Evolutionary conservation across 2,113 vertebrate species (phyloP), one percentile per base, ranked within the genome.

Genomic region (Cacatua alba): DNA sequence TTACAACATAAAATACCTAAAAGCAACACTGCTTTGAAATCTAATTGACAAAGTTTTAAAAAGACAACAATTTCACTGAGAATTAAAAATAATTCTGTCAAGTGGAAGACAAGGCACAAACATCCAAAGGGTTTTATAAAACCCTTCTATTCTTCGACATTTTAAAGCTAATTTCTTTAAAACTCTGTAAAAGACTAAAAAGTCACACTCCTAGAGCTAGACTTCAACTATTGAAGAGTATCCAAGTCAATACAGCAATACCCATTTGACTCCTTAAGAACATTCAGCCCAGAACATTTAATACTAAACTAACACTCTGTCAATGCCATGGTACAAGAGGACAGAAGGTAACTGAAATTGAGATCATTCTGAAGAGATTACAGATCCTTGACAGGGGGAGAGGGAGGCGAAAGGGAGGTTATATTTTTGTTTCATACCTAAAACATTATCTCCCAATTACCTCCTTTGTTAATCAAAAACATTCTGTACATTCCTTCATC

Each of bases 401-500:
- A 46, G 69, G 68, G 55, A 96, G 68, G 91, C 55, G 0, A 94
- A 93, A 91, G 88, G 91, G 94, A 95, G 94, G 86, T 92, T 95
- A 90, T 96, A 89, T 96, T 97, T 96, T 95, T 75, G 51, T 82
- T 96, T 94, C 86, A 63, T 96, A 91, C 92, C 95, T 97, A 93
- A 95, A 97, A 97, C 92, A 95, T 88, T 90, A 92, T 94, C 88
- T 95, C 92, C 95, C 3, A 0, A 96, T 91, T 93, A 86, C 94
- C 95, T 93, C 94, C 88, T 81, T 91, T 89, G 81, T 88, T 96
- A 96, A 97, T 94, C 83, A 96, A 96, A 97, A 96, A 94, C 96
- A 97, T 97, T 96, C 94, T 97, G 94, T 87, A 91, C 96, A 96
- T 96, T 96, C 96, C 86, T 95, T 96, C 86, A 79, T 96, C 72